Evolutionary conservation across 1,140 invertebrate genomes (phyloP), one percentile per base, ranked within the genome.

Genomic region (Platorchestia sp.): DNA sequence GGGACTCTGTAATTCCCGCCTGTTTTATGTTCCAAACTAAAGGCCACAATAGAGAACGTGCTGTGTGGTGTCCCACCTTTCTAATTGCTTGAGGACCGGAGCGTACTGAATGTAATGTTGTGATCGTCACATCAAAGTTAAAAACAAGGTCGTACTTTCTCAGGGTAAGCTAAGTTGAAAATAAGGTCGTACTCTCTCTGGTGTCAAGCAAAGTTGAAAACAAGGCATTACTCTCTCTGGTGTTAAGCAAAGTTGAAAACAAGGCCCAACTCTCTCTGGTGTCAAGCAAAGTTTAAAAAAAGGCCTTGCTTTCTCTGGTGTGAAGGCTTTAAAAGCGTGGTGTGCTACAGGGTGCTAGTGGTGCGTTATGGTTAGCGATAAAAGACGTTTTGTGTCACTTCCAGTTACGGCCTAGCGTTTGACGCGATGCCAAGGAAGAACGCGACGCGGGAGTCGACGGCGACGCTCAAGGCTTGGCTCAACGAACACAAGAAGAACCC

Each of bases 401-500:
- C 5, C 95, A 96, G 96, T 93, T 96, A 96, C 93, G 96, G 96
- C n/a, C 95, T 96, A 59, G 95, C 96, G 44, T 96, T 96, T 95
- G 96, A 96, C 95, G 96, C 96, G 47, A 96, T 95, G 59, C 95
- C 96, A 59, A 43, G 96, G 90, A 97, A 97, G 95, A 97, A 97
- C 96, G 97, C 96, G 42, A 97, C 96, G 44, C 95, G 96, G 93
- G 97, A 97, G 95, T 96, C 96, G 90, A 97, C 97, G 86, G 96
- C 96, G 42, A 97, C 97, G 45, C 95, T 97, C 89, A 97, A 97
- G 96, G 97, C 97, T 44, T 97, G 97, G 97, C 96, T 97, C 90
- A 96, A 97, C 95, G 97, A 97, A 95, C 97, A 97, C 96, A 96
- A 96, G 96, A 97, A 97, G 96, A 97, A 97, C 96, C 97, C 97